Evolutionary conservation across 1,140 invertebrate species (phyloP).

Genomic region (Drosophila tristis): DNA sequence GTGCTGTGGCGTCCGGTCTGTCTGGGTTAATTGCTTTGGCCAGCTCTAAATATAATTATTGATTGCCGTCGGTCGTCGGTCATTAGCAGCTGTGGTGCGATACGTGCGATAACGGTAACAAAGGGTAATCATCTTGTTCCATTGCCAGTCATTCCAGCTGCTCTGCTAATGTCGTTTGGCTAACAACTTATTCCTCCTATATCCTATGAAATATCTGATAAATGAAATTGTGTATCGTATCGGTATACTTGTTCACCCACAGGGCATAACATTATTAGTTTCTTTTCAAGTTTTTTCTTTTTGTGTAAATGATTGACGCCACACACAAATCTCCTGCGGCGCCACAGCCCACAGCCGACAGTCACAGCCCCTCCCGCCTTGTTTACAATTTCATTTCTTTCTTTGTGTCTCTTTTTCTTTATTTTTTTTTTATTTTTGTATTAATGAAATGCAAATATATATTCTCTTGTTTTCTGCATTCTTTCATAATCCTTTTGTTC

Average conservation of each 20-base stretch:
- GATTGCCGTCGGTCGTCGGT: slow-evolving; percentile 31
- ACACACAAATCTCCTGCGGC: no score
- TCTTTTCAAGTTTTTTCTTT: not conserved
- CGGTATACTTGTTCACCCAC: no score
- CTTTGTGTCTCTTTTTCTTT: not conserved
- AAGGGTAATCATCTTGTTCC: no score
- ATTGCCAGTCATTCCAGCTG: no score
- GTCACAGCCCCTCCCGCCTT: no score
- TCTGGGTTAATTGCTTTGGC: slow-evolving; percentile 47
- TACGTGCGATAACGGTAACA: slow-evolving; percentile 28
- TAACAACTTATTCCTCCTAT: no score
- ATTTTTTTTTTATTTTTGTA: not conserved
- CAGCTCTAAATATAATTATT: slow-evolving; percentile 55
- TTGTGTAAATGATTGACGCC: no score
- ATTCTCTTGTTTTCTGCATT: not conserved
- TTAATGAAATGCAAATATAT: slow-evolving; percentile 38
- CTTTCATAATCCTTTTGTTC: not conserved
- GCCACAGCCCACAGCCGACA: no score
- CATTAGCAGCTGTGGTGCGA: slow-evolving; percentile 36
- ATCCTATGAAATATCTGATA: no score
- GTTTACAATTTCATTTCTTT: slow-evolving; percentile 9
- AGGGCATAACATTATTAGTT: not conserved
- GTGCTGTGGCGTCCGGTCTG: slow-evolving; percentile 25
- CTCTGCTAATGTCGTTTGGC: no score
- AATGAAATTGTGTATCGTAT: not conserved